These are phyloP conservation scores for Rousettus leschenaultii DNA, from an alignment of 2,113 vertebrate genomes.

Conservation along the genomic window DNA sequence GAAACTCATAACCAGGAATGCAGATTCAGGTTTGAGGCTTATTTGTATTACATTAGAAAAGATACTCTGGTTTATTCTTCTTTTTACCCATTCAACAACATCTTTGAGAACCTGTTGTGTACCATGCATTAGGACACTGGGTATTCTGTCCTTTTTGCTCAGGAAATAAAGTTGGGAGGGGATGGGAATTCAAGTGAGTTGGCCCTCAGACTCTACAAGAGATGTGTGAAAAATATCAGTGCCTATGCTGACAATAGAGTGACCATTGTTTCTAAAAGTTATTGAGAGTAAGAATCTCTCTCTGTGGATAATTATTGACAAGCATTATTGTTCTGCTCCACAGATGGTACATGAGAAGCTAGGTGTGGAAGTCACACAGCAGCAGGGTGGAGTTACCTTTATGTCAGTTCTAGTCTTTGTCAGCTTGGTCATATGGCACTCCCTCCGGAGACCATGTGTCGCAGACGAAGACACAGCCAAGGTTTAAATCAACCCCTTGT, in stretches of 20 bases:
- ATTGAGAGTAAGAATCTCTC: not conserved
- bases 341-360: not conserved
- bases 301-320: not conserved
- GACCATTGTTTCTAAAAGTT: not conserved
- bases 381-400: not conserved
- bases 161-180: not conserved
- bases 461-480: not conserved
- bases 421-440: not conserved
- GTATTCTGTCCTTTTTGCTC: not conserved
- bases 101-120: not conserved
- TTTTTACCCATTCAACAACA: not conserved
- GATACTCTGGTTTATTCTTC: not conserved
- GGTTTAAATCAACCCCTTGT: not conserved
- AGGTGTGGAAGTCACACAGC: rapidly evolving
- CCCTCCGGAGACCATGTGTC: not conserved
- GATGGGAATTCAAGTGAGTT: not conserved
- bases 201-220: not conserved
- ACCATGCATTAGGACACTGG: too few species aligned
- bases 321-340: not conserved
- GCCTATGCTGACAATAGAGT: not conserved
- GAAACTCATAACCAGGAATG: not conserved
- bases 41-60: not conserved
- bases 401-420: not conserved
- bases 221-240: too few species aligned
- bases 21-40: not conserved